A percentile compares a stretch with the other conserved stretches of the same genome.
Conservation (phyloP, 2,113 vertebrate species). For the Anhinga anhinga region DNA sequence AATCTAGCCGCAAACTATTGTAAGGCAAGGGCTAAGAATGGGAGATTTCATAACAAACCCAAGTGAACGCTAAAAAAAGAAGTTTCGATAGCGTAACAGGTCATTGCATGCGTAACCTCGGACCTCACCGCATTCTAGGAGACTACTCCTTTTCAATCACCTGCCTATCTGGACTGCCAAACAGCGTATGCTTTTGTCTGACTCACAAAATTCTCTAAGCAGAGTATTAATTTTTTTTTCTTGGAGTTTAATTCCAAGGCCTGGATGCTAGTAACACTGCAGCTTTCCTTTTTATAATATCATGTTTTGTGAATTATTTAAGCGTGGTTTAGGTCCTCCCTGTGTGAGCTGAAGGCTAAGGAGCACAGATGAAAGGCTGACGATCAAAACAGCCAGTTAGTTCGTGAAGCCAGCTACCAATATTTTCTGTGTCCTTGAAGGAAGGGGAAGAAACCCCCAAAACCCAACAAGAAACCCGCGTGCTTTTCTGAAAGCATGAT, state of each 20-base stretch:
- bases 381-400: background rate
- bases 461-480: background rate
- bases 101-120: background rate
- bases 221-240: background rate
- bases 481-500: background rate
- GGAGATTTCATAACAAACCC: background rate
- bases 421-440: background rate
- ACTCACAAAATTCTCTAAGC: background rate
- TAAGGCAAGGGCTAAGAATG: rapidly evolving
- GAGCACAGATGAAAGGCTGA: background rate
- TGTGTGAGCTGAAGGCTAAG: background rate
- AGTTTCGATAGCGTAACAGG: rapidly evolving
- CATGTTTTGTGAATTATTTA: background rate
- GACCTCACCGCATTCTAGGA: background rate
- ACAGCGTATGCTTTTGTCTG: rapidly evolving
- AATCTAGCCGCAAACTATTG: rapidly evolving
- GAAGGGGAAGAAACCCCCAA: background rate
- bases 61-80: rapidly evolving
- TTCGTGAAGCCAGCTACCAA: background rate
- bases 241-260: background rate
- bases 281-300: rapidly evolving
- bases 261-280: background rate
- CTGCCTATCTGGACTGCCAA: background rate
- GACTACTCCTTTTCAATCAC: background rate
- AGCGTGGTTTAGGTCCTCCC: background rate